Evolutionary conservation across 2,888 invertebrate genomes (phyloP).

Genomic region (Timema cristinae): DNA sequence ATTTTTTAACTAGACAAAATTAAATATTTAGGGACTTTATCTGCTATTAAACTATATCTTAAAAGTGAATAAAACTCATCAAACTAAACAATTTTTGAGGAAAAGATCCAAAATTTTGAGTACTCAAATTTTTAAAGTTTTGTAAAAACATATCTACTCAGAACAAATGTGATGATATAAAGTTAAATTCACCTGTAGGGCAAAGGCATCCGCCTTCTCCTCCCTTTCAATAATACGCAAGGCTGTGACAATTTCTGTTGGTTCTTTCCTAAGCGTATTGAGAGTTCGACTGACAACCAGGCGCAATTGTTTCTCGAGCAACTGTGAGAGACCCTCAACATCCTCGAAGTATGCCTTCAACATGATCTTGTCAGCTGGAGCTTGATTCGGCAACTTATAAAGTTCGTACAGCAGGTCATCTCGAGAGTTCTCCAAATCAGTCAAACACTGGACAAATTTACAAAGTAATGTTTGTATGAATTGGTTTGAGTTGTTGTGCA

Average conservation of each 20-base stretch:
- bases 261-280: conserved; percentile 91
- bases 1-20: too few species aligned
- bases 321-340: conserved; percentile 83
- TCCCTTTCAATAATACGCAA: conserved; percentile 95
- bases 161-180: not conserved
- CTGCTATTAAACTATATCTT: too few species aligned
- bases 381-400: conserved; percentile 88
- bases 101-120: too few species aligned
- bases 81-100: too few species aligned
- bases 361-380: conserved; percentile 84
- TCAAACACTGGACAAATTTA: conserved; percentile 61
- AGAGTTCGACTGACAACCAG: conserved; percentile 84
- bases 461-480: too few species aligned
- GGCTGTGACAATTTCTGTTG: conserved; percentile 93
- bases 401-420: conserved; percentile 94
- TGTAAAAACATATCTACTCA: too few species aligned
- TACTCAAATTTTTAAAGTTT: too few species aligned
- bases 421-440: conserved; percentile 93
- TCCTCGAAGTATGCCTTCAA: conserved; percentile 95
- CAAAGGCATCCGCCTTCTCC: conserved; percentile 89
- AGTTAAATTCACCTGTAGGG: conserved; percentile 56
- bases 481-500: too few species aligned
- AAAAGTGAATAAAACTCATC: too few species aligned
- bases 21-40: too few species aligned
- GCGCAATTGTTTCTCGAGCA: conserved; percentile 87